Evolutionary conservation across 2,888 invertebrate genomes (phyloP), one percentile per base, ranked within the genome.

Genomic region (Gandaritis pyraliata): DNA sequence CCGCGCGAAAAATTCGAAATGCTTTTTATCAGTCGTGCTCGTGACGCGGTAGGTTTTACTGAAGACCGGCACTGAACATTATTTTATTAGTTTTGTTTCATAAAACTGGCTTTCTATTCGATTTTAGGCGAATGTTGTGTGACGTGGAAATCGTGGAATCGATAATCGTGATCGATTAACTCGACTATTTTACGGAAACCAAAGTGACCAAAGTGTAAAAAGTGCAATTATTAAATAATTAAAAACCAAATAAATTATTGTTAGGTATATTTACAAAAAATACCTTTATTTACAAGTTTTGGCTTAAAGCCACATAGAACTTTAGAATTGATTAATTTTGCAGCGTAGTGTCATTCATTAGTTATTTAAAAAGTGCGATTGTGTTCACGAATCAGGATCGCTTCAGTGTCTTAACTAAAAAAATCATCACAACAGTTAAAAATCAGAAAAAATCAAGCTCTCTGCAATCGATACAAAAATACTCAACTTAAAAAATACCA

Each of bases 1-100:
- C 88, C 90, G 90, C 92, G 91, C 92, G 92, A 92, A 92, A 91
- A 92, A 90, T 92, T 90, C 86, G 90, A 90, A 90, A 86, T 86
- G 83, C 78, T 86, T 87, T 88, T 92, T 92, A 92, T 92, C 92
- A 90, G 89, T 88, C 81, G 82, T 78, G 76, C 73, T 77, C 70
- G 78, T 71, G 79, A 76, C 75, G 79, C 76, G 76, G 68, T 65
- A 38, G 71, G 66, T 73, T 76, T 69, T 50, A 38, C 63, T 56
- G 51, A 59, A 58, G 49, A 30, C 52, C n/a, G 43, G 43, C 53
- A 38, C 13, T 41, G 18, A 13, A 15, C 29, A 7, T 12, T 33
- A 38, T 13, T 33, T 54, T 56, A 16, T 16, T 16, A 43, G 11
- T 43, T 43, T 16, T 43, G 15, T 16, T 43, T 16, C 4, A 16